phyloP scores from a whole-genome alignment of 2,113 vertebrate species.

The Notarius lentiginosus region DNA sequence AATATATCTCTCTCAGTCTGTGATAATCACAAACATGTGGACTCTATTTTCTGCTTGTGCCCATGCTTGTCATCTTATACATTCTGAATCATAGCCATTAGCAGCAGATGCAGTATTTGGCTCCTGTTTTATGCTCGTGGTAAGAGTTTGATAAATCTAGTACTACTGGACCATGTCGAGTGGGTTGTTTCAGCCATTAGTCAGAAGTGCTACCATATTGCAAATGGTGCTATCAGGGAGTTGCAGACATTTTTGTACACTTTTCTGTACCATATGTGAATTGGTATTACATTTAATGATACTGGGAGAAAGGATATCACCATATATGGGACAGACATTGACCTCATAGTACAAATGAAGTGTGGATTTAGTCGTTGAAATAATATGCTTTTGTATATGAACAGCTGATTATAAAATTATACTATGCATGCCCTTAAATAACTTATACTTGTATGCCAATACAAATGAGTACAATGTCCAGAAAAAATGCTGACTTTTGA shows the following conservation, averaged over 20 bases:
- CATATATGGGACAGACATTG: background rate
- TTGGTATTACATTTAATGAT: background rate
- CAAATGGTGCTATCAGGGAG: constrained; percentile 6
- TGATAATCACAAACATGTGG: constrained; percentile 24
- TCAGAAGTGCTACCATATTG: constrained; percentile 20
- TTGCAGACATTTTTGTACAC: background rate
- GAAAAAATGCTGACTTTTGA: background rate
- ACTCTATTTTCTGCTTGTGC: constrained; percentile 13
- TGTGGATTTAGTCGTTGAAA: background rate
- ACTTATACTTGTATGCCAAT: no score
- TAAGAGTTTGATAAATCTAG: constrained; percentile 23
- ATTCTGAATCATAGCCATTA: constrained; percentile 23
- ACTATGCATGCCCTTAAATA: background rate
- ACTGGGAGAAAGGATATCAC: background rate
- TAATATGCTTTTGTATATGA: background rate
- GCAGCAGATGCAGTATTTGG: constrained; percentile 12
- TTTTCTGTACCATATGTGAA: background rate
- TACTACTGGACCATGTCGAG: background rate
- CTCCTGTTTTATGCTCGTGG: background rate
- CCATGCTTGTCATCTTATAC: constrained; percentile 21
- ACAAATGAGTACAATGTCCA: background rate
- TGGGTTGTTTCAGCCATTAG: constrained; percentile 19
- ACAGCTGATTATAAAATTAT: background rate
- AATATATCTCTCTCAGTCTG: background rate
- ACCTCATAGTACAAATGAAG: background rate